Percentiles rank a stretch among this genome's conserved stretches.
Conservation (phyloP, 64 coral and sea anemone genomes). For the Catalaphyllia jardinei region DNA sequence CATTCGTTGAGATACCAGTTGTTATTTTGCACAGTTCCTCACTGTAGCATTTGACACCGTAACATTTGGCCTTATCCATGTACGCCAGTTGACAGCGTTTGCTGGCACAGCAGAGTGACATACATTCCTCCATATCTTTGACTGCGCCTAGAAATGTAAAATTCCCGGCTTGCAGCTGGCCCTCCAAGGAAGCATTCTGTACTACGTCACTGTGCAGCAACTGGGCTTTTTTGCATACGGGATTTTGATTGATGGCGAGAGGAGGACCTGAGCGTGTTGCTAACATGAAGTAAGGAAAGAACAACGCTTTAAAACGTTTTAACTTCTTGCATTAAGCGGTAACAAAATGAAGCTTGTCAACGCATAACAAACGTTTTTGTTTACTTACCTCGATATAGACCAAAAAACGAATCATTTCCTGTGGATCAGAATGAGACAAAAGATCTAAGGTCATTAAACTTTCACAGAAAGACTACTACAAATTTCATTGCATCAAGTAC, state of each 20-base stretch:
- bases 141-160: conserved; percentile 84
- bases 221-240: conserved; percentile 90
- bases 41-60: conserved; percentile 92
- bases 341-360: too few relatives aligned
- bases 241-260: conserved; percentile 91
- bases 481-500: not conserved
- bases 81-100: conserved; percentile 88
- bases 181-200: conserved; percentile 80
- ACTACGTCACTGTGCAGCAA: conserved; percentile 84
- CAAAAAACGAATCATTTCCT: conserved; percentile 45
- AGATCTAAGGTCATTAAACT: not conserved
- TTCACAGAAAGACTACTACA: not conserved
- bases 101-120: conserved; percentile 83
- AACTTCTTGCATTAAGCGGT: too few relatives aligned
- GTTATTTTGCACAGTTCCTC: conserved; percentile 85
- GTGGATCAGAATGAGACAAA: not conserved
- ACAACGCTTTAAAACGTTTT: not conserved
- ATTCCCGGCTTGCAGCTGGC: conserved; percentile 80
- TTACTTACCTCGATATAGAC: conserved; percentile 34
- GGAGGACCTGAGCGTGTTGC: conserved; percentile 82
- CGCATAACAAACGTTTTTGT: not conserved
- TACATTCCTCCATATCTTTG: conserved; percentile 85
- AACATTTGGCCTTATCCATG: conserved; percentile 85
- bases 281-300: conserved; percentile 24
- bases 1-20: conserved; percentile 65